Conservation (phyloP, 1,140 invertebrate genomes). For the Druon quercuslanigerum region DNA sequence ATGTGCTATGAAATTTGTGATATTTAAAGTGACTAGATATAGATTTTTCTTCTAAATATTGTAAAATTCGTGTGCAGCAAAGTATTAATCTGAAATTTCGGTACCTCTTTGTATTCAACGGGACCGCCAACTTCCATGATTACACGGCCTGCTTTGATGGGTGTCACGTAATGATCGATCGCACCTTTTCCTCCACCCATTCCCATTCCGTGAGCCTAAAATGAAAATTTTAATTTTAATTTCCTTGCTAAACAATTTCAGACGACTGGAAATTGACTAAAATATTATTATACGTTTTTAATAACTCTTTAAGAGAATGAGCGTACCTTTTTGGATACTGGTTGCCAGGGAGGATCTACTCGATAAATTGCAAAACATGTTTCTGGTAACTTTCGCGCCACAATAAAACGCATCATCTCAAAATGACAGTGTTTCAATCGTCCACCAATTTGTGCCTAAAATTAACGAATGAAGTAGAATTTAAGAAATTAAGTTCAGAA, state of each 20-base stretch:
- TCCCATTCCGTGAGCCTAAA: slow-evolving; percentile 86
- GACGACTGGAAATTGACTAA: too few relatives aligned
- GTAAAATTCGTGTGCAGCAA: too few relatives aligned
- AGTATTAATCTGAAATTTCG: slow-evolving; percentile 25
- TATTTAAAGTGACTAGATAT: too few relatives aligned
- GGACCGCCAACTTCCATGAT: slow-evolving; percentile 96
- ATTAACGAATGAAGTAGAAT: slow-evolving; percentile 25
- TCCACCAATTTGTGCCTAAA: slow-evolving; percentile 89
- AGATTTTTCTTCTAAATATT: too few relatives aligned
- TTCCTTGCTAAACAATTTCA: not conserved
- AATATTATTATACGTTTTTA: too few relatives aligned
- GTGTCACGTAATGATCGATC: slow-evolving; percentile 97
- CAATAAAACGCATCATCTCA: slow-evolving; percentile 89
- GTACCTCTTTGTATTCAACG: slow-evolving; percentile 91
- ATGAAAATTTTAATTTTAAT: slow-evolving; percentile 23
- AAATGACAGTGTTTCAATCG: slow-evolving; percentile 87
- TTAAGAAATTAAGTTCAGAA: too few relatives aligned
- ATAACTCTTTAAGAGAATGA: not conserved
- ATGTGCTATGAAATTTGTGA: too few relatives aligned
- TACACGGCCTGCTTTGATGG: slow-evolving; percentile 92
- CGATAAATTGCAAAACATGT: slow-evolving; percentile 97
- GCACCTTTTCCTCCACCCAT: slow-evolving; percentile 97
- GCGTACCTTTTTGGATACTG: slow-evolving; percentile 89
- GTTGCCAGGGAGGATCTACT: slow-evolving; percentile 95
- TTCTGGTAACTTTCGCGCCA: slow-evolving; percentile 86